phyloP scores from a whole-genome alignment of 2,113 vertebrate genomes.

The Leptocoma aspasia region DNA sequence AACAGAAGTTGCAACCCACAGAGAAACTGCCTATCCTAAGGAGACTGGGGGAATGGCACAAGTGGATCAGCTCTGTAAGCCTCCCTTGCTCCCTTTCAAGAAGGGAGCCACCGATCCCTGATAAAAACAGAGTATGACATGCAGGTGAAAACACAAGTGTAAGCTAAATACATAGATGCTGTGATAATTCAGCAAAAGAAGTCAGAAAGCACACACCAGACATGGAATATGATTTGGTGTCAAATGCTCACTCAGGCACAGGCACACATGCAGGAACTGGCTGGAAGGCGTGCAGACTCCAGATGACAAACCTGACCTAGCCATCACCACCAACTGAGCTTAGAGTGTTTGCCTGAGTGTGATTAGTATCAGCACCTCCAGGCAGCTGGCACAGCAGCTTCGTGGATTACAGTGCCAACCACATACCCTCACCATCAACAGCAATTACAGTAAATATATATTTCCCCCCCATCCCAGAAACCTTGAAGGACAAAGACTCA shows the following conservation, averaged over 20 bases:
- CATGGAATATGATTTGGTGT: not conserved
- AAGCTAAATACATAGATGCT: not conserved
- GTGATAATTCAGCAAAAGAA: not conserved
- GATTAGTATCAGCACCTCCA: not conserved
- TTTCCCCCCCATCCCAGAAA: not conserved
- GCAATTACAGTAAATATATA: not conserved
- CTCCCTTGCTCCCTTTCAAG: not conserved
- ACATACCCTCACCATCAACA: not conserved
- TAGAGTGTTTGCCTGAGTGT: not conserved
- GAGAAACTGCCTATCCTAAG: not conserved
- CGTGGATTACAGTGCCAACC: not conserved
- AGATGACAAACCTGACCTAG: not conserved
- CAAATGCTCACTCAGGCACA: not conserved
- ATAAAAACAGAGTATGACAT: not conserved
- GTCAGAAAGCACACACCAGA: not conserved
- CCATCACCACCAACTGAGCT: not conserved
- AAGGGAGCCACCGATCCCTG: not conserved
- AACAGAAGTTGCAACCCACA: not conserved
- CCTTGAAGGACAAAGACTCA: not conserved
- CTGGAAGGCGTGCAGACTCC: not conserved
- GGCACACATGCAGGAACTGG: not conserved
- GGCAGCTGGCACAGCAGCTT: not conserved
- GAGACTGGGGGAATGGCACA: not conserved
- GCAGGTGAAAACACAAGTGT: not conserved
- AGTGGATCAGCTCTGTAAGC: not conserved